Percentiles rank a stretch among this genome's conserved stretches.
Evolutionary conservation across 2,113 vertebrate species (phyloP).

Genomic region (Willisornis vidua): DNA sequence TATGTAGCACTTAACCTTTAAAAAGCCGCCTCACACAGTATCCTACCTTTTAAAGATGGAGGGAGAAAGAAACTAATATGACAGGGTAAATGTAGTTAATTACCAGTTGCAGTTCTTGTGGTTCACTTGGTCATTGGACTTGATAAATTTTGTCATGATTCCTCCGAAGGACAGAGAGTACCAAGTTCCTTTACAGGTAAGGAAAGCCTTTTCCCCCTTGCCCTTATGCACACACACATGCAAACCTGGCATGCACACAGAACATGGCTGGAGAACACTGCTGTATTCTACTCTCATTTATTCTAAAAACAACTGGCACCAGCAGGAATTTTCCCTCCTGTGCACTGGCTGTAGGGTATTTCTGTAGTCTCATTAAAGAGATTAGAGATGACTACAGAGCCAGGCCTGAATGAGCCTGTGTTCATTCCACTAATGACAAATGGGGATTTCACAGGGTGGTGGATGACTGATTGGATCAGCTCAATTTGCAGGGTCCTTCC

Average conservation of each 20-base stretch:
- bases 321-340: slow-evolving; percentile 23
- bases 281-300: neutral
- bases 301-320: slow-evolving; percentile 27
- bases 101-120: neutral
- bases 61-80: neutral
- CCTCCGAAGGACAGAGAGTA: neutral
- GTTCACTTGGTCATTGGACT: neutral
- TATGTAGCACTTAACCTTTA: neutral
- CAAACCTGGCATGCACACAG: neutral
- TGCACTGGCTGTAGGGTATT: slow-evolving; percentile 47
- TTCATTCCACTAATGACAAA: slow-evolving; percentile 28
- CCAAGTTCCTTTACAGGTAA: neutral
- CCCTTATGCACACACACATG: neutral
- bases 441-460: slow-evolving; percentile 27
- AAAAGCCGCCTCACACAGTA: neutral
- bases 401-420: neutral
- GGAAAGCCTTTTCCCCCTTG: neutral
- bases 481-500: slow-evolving; percentile 57
- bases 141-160: neutral
- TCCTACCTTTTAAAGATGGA: neutral
- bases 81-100: slow-evolving; percentile 8
- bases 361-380: slow-evolving; percentile 71
- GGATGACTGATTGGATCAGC: slow-evolving; percentile 66
- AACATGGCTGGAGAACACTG: neutral
- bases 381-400: slow-evolving; percentile 71